These are phyloP conservation scores for Proterorhinus semilunaris DNA, from an alignment of 2,113 vertebrate genomes.

Conservation along the genomic window DNA sequence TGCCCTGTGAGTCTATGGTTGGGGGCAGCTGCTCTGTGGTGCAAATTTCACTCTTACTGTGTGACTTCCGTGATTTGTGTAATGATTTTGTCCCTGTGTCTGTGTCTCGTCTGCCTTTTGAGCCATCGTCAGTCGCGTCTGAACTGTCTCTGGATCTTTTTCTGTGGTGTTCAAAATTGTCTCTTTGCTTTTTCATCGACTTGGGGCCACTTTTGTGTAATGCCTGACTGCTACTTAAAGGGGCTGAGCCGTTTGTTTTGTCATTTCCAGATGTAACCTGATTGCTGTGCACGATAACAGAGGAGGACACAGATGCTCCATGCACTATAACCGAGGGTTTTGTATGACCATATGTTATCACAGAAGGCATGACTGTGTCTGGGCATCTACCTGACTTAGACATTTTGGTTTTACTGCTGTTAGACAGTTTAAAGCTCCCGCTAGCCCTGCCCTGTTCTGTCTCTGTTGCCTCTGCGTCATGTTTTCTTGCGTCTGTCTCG, in stretches of 20 bases:
- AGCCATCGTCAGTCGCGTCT: constrained; percentile 53
- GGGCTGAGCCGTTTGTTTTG: constrained; percentile 62
- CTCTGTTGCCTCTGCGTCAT: constrained; percentile 57
- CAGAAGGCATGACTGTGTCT: constrained; percentile 71
- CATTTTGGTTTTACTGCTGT: constrained; percentile 66
- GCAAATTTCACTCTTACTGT: constrained; percentile 77
- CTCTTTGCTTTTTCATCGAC: constrained; percentile 71
- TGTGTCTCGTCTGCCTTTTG: constrained; percentile 51
- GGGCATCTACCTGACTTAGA: constrained; percentile 44
- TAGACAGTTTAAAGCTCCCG: constrained; percentile 61
- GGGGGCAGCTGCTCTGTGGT: constrained; percentile 77
- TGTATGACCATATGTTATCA: constrained; percentile 86
- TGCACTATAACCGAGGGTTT: constrained; percentile 89
- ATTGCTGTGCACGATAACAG: constrained; percentile 75
- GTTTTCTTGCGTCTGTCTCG: constrained; percentile 54
- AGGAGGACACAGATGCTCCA: constrained; percentile 74
- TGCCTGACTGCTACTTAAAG: constrained; percentile 60
- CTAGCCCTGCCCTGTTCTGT: constrained; percentile 49
- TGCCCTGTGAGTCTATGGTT: constrained; percentile 70
- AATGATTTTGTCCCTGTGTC: constrained; percentile 55
- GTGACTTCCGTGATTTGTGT: constrained; percentile 69
- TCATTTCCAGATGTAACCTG: constrained; percentile 74
- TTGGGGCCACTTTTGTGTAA: constrained; percentile 67
- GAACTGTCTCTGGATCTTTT: constrained; percentile 66
- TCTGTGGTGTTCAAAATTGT: constrained; percentile 57